Base-by-base conservation (phyloP, 2,888 invertebrate species). In the Phortica okadai region DNA sequence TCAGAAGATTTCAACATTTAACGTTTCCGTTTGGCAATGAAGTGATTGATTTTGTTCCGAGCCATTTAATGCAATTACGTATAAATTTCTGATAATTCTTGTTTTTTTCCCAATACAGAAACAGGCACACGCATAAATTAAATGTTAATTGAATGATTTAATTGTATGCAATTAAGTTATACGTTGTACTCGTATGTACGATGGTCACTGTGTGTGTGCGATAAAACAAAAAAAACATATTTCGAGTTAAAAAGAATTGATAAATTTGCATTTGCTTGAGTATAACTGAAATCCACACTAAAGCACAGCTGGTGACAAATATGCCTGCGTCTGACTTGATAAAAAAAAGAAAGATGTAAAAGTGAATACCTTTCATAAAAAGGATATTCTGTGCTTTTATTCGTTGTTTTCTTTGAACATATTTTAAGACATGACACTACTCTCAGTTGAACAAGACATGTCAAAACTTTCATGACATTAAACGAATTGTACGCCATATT, bases 381-480 rank as follows among this genome's bases (percentile, higher is more conserved):
- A 50, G 50, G 50, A 50, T 50, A 50, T 50, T 50, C 6, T 50
- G 14, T 50, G 50, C 50, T 50, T 50, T 50, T 7, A 84, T 87
- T 80, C 62, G 54, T 58, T 73, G 70, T 33, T 50, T 11, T 25
- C 41, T 11, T 16, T 44, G 42, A 21, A 74, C 74, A 79, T 79
- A 74, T 79, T 76, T 76, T 56, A 77, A 82, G 89, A 89, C 89
- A 89, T 85, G 86, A 85, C 90, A 87, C 89, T 86, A 87, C 89
- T 90, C 84, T 89, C 87, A 89, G 82, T 79, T 78, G 84, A 87
- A 85, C 87, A 89, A 83, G 86, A 81, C 86, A 87, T 89, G 89
- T 89, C 89, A 89, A 85, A 89, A 90, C 80, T 89, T 89, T 84
- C 82, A 84, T 82, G 89, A 85, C 90, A 83, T 82, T 81, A 79